Conservation (phyloP, 2,888 invertebrate species). For the Azorinus chamasolen region DNA sequence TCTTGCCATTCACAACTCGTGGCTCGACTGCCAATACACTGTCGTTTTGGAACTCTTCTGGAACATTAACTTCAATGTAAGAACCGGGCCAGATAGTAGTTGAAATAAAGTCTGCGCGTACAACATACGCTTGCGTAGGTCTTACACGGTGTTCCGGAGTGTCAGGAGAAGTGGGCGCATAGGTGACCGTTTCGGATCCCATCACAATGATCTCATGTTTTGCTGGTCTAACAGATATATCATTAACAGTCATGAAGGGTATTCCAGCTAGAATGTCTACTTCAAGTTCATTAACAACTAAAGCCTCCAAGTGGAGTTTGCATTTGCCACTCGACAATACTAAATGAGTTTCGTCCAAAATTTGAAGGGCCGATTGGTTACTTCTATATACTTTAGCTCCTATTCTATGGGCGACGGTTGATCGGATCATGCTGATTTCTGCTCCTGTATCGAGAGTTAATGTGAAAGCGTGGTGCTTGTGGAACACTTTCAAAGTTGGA, state of each 20-base stretch:
- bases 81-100: slow-evolving; percentile 56
- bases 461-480: too few species aligned
- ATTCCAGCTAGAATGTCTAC: slow-evolving; percentile 63
- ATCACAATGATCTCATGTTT: too few species aligned
- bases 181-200: too few species aligned
- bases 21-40: slow-evolving; percentile 40
- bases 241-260: slow-evolving; percentile 66
- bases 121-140: slow-evolving; percentile 21
- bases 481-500: too few species aligned
- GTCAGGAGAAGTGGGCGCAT: too few species aligned
- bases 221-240: slow-evolving; percentile 59
- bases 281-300: too few species aligned
- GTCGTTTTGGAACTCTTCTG: too few species aligned
- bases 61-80: too few species aligned
- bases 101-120: slow-evolving; percentile 2
- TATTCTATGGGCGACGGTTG: slow-evolving; percentile 35
- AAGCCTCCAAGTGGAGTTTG: too few species aligned
- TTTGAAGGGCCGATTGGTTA: slow-evolving; percentile 42
- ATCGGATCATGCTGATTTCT: slow-evolving; percentile 14
- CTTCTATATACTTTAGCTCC: slow-evolving; percentile 42
- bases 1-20: slow-evolving; percentile 6
- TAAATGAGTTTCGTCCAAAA: slow-evolving; percentile 55
- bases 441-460: too few species aligned
- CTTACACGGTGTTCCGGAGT: slow-evolving; percentile 12
- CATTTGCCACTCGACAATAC: too few species aligned